Evolutionary conservation across 1,140 invertebrate genomes (phyloP).

Genomic region (Drosophila repletoides): DNA sequence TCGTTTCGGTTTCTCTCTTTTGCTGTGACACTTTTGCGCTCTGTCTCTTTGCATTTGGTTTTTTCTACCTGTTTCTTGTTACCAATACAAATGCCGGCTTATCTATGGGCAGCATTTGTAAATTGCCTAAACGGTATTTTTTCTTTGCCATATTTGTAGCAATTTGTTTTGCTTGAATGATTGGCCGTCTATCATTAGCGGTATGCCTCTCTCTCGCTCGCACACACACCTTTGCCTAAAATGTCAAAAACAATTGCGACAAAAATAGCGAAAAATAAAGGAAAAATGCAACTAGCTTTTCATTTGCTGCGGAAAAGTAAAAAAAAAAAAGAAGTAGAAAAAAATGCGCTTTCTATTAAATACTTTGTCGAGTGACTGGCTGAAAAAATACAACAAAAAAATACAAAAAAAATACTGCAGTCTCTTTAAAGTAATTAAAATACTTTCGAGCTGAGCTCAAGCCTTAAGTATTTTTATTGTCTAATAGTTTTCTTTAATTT

Average conservation of each 20-base stretch:
- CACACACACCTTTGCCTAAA: conserved; percentile 14
- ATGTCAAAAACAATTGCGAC: conserved; percentile 30
- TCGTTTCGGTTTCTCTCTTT: background rate
- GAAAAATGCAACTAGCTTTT: conserved; percentile 47
- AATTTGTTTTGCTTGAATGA: conserved; percentile 49
- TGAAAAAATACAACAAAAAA: conserved; percentile 4
- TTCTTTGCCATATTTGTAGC: conserved; percentile 48
- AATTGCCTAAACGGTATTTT: conserved; percentile 28
- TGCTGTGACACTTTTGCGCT: background rate
- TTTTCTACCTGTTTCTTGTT: conserved; percentile 45
- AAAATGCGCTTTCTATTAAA: conserved; percentile 28
- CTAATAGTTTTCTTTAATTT: conserved; percentile 40
- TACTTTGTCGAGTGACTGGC: conserved; percentile 1
- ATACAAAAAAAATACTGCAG: conserved; percentile 13
- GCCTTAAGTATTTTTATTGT: conserved; percentile 39
- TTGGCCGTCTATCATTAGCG: conserved; percentile 22
- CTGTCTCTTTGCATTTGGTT: background rate
- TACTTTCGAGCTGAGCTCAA: conserved; percentile 42
- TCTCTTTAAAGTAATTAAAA: conserved; percentile 46
- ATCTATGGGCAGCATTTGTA: conserved; percentile 35
- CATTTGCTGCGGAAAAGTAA: conserved; percentile 29
- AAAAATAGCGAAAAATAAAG: conserved; percentile 39
- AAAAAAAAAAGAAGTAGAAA: conserved; percentile 35
- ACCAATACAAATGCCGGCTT: conserved; percentile 29
- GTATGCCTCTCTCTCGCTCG: background rate